These are phyloP conservation scores for Acipenser ruthenus DNA, from an alignment of 2,797 vertebrate species.

Conservation along the genomic window DNA sequence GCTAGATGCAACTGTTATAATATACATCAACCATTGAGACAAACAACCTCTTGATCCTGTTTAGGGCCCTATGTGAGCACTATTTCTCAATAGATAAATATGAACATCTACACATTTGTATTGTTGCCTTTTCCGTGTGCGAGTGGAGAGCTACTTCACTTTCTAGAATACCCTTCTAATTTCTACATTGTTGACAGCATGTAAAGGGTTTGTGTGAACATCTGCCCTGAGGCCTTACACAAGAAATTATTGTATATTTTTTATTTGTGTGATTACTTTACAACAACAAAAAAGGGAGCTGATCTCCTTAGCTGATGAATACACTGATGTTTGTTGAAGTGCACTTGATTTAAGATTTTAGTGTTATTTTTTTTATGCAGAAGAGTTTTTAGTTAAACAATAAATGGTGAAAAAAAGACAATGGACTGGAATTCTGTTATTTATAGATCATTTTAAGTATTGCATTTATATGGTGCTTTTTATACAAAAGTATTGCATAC, in stretches of 20 bases:
- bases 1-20: no score
- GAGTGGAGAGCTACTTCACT: no score
- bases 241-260: conserved; percentile 39
- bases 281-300: conserved; percentile 28
- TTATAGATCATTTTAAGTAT: no score
- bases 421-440: background rate
- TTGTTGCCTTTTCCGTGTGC: no score
- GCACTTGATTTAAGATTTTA: conserved; percentile 64
- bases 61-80: no score
- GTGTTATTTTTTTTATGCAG: conserved; percentile 59
- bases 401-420: conserved; percentile 56
- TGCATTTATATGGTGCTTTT: no score
- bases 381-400: conserved; percentile 59
- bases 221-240: conserved; percentile 68
- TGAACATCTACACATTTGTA: no score
- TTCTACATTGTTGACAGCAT: conserved; percentile 10
- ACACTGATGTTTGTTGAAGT: conserved; percentile 52
- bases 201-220: conserved; percentile 33
- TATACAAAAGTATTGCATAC: no score
- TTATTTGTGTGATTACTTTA: conserved; percentile 52
- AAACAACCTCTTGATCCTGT: no score
- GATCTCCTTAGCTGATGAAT: conserved; percentile 35
- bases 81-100: no score
- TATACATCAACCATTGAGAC: no score
- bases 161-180: background rate